Evolutionary conservation across 2,797 vertebrate genomes (phyloP), one percentile per base, ranked within the genome.

Genomic region (Delichon dasypus): DNA sequence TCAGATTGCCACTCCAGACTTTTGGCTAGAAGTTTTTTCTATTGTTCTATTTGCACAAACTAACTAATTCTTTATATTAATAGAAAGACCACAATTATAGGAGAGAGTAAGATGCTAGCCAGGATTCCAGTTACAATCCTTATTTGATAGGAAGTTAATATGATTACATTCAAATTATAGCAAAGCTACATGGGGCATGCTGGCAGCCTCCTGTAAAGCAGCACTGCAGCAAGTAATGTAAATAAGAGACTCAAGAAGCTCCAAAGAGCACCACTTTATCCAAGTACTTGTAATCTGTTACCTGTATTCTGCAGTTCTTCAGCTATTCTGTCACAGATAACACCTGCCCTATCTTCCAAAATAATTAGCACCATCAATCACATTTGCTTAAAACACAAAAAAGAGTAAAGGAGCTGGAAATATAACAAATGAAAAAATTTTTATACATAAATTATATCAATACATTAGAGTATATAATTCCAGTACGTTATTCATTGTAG

Each of bases 11-110:
- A 38, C 7, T 29, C 72, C n/a, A 91, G 48, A 50, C 17, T 61
- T 85, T 79, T 55, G 50, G 29, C 79, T 85, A 48, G 78, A 53
- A 73, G 10, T 73, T 93, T 85, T 73, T 93, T 85, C 70, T 94
- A 21, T 48, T 13, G 22, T 16, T 87, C 47, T 38, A 50, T 68
- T 85, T 94, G 18, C 18, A 38, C 11, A 38, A 11, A 62, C 48
- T 80, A 73, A 30, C 11, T 83, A 93, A 88, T 81, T 90, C 54
- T 54, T 85, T 85, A 14, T 62, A 81, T 89, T 93, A 88, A 91
- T 62, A 85, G 71, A 25, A 26, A 76, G 12, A 13, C 47, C 85
- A 42, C 25, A 74, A 15, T 74, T 74, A 54, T 5, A 68, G 47
- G 18, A 75, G 32, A 87, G 34, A 83, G 25, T 25, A 61, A 91